Evolutionary conservation across 2,113 vertebrate genomes (phyloP), one percentile per base, ranked within the genome.

Genomic region (Stictonetta naevosa): DNA sequence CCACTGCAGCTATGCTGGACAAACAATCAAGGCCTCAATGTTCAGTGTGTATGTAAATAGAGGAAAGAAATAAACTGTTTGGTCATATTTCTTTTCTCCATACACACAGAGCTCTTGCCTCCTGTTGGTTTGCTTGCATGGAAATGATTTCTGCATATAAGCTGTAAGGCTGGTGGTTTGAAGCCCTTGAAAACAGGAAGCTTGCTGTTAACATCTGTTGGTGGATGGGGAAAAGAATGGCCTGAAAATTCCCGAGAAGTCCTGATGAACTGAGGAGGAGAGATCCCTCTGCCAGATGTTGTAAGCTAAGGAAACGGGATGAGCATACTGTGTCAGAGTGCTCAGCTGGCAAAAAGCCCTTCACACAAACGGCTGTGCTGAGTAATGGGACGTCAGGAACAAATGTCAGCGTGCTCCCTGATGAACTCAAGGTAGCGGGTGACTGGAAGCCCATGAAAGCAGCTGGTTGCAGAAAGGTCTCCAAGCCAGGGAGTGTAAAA

Each of bases 1-100:
- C 9, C 15, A 34, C 11, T 55, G 44, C 55, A 83, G 64, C 33
- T 83, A 77, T 62, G 29, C 36, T 68, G 56, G 42, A 77, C 25
- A 53, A 59, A 29, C 7, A 38, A 56, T 38, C 0, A 0, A 80
- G 40, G 23, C 15, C 58, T 48, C 25, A 72, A 4, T 4, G 23
- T 36, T 64, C 36, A 36, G 12, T 16, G 7, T 82, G 13, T 13
- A 23, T 19, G 23, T 28, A 64, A 58, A 79, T 83, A 42, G 34
- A 42, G 8, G 17, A 78, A 78, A 80, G 26, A 87, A 95, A 58
- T 20, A 44, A 89, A 6, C n/a, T 82, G 5, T 44, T 71, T 71
- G 33, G 7, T 82, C 40, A 84, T 80, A 17, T 38, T 71, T 84
- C 3, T 83, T 86, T 92, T 59, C 34, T 87, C 40, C 7, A 28